Evolutionary conservation across 2,888 invertebrate genomes (phyloP).

Genomic region (Noctua pronuba): DNA sequence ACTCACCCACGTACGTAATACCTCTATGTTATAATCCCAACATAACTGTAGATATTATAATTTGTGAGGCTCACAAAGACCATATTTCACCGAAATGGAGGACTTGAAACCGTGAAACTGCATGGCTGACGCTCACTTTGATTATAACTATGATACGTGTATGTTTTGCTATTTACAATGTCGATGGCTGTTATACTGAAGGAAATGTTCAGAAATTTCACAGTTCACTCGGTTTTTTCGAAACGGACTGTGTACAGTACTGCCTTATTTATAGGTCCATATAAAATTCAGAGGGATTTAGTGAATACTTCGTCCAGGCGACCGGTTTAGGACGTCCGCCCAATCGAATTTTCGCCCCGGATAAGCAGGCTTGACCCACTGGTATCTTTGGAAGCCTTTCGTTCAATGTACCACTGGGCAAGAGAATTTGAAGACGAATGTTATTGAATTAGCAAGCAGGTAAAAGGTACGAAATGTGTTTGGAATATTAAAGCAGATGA

Average conservation of each 20-base stretch:
- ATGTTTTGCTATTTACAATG: conserved; percentile 28
- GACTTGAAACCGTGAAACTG: not conserved
- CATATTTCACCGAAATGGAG: conserved; percentile 5
- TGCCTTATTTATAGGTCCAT: not conserved
- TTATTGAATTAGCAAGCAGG: conserved; percentile 22
- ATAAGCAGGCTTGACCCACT: conserved; percentile 11
- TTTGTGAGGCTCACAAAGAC: not conserved
- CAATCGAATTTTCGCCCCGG: conserved; percentile 16
- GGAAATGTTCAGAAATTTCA: conserved; percentile 13
- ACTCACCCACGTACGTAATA: conserved; percentile 1
- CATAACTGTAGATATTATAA: not conserved
- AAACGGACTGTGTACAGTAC: not conserved
- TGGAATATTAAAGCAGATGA: conserved; percentile 15
- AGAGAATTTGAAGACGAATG: conserved; percentile 27
- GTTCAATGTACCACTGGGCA: not conserved
- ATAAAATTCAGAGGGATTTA: conserved; percentile 6
- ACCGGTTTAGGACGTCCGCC: not conserved
- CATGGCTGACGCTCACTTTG: not conserved
- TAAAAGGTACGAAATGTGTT: conserved; percentile 8
- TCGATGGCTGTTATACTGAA: conserved; percentile 13
- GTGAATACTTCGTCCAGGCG: conserved; percentile 3
- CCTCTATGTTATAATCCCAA: not conserved
- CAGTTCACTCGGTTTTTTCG: conserved; percentile 14
- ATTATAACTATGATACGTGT: conserved; percentile 5
- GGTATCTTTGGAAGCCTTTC: conserved; percentile 21